Evolutionary conservation across 2,113 vertebrate species (phyloP).

Genomic region (Syngnathus scovelli): DNA sequence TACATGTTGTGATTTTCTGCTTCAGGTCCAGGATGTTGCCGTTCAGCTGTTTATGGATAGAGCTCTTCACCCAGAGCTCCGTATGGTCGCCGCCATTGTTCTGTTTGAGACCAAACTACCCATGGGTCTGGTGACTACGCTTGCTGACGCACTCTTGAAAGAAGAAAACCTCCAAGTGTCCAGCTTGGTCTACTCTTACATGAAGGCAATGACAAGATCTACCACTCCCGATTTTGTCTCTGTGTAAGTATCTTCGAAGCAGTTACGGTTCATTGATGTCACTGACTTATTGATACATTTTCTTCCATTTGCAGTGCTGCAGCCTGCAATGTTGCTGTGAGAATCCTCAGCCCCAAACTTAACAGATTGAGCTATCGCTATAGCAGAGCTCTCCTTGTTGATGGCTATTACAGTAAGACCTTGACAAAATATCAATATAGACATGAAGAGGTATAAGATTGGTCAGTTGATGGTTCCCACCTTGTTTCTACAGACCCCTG

Average conservation of each 20-base stretch:
- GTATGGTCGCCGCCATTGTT: constrained; percentile 73
- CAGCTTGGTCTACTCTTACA: constrained; percentile 79
- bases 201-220: constrained; percentile 76
- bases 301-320: constrained; percentile 70
- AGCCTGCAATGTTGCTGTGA: constrained; percentile 78
- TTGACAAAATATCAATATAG: background rate
- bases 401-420: constrained; percentile 71
- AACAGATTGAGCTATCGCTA: constrained; percentile 71
- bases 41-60: constrained; percentile 73
- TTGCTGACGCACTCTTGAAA: constrained; percentile 66
- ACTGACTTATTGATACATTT: background rate
- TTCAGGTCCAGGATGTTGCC: constrained; percentile 75
- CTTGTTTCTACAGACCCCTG: constrained; percentile 58
- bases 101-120: constrained; percentile 78
- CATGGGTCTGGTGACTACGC: constrained; percentile 60
- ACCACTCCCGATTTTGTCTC: constrained; percentile 63
- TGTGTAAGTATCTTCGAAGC: constrained; percentile 69
- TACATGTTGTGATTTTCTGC: constrained; percentile 13
- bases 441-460: background rate
- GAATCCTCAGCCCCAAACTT: constrained; percentile 70
- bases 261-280: background rate
- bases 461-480: background rate
- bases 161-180: constrained; percentile 76
- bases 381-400: constrained; percentile 66
- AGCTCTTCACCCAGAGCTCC: constrained; percentile 60